Conservation (phyloP, 2,113 vertebrate species). For the Grus americana region DNA sequence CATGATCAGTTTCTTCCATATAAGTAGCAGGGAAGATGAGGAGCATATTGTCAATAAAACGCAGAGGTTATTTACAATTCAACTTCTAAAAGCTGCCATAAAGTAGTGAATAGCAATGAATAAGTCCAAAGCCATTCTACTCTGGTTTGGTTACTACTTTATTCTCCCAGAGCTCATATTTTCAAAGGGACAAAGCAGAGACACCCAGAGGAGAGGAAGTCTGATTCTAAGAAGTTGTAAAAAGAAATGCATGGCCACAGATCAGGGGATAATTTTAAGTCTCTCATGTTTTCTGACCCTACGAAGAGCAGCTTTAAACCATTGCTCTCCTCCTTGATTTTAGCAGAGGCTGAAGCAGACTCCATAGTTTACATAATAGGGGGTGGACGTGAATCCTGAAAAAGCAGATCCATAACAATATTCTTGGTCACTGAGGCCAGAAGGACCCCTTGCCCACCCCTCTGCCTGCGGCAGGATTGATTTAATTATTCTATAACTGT, state of each 20-base stretch:
- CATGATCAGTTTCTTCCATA: background rate
- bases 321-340: background rate
- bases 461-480: conserved; percentile 60
- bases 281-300: background rate
- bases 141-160: conserved; percentile 16
- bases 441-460: conserved; percentile 46
- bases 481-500: conserved; percentile 74
- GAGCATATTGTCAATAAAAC: conserved; percentile 21
- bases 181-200: conserved; percentile 47
- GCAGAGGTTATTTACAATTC: background rate
- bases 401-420: conserved; percentile 11
- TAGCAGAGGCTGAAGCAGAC: background rate
- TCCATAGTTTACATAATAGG: background rate
- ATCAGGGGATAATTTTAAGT: conserved; percentile 31
- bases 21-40: background rate
- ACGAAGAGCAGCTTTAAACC: background rate
- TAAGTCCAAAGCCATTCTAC: conserved; percentile 23
- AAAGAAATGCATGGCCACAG: conserved; percentile 12
- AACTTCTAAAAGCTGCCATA: conserved; percentile 27
- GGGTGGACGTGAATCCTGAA: background rate
- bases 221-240: conserved; percentile 16
- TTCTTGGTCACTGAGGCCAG: conserved; percentile 13
- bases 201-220: conserved; percentile 17
- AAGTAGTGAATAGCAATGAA: conserved; percentile 16
- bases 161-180: conserved; percentile 30